phyloP scores from a whole-genome alignment of 2,113 vertebrate genomes.

The Stegostoma tigrinum region DNA sequence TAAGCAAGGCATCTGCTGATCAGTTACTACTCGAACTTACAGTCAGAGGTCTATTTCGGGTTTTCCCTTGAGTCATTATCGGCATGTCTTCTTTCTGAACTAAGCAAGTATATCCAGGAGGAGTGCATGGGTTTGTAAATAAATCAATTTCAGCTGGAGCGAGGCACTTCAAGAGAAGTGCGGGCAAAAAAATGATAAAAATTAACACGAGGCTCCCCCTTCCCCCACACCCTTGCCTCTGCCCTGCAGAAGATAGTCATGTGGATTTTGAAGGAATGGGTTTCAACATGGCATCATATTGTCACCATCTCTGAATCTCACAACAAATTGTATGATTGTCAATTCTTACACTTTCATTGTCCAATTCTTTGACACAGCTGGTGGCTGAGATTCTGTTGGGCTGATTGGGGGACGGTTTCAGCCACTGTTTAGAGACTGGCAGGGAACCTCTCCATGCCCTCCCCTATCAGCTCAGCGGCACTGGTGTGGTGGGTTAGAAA shows the following conservation, averaged over 20 bases:
- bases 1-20: not conserved
- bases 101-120: not conserved
- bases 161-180: not conserved
- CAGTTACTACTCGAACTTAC: not conserved
- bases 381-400: too few relatives aligned
- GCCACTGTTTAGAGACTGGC: too few relatives aligned
- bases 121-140: not conserved
- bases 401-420: too few relatives aligned
- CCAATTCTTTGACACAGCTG: too few relatives aligned
- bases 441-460: too few relatives aligned
- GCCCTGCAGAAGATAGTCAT: not conserved
- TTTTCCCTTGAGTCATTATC: not conserved
- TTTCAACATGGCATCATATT: not conserved
- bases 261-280: too few relatives aligned
- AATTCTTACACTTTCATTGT: too few relatives aligned
- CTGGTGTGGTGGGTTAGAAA: too few relatives aligned
- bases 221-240: not conserved
- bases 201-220: not conserved
- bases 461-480: too few relatives aligned
- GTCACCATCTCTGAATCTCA: not conserved
- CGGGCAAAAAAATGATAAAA: not conserved
- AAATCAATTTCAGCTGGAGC: not conserved
- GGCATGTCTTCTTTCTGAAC: not conserved
- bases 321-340: too few relatives aligned
- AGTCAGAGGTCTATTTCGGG: not conserved